Conservation (phyloP, 2,113 vertebrate genomes). For the Albula glossodonta region DNA sequence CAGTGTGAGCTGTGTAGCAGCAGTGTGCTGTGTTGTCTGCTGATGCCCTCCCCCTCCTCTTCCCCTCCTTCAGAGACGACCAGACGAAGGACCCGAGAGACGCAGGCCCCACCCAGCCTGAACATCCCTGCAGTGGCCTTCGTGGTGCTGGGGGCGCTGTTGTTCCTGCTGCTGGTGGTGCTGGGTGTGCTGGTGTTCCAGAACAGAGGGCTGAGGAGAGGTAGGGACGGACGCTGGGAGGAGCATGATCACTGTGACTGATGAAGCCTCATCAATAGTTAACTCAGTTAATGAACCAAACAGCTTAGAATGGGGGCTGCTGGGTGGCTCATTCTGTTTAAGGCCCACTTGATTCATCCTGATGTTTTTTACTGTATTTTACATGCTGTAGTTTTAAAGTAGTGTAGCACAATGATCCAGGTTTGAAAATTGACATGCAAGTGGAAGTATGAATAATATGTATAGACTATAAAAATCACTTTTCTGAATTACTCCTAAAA, state of each 20-base stretch:
- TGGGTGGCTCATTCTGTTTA: not conserved
- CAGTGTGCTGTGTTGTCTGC: not conserved
- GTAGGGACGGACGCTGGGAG: not conserved
- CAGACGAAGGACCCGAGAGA: not conserved
- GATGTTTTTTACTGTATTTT: too few relatives aligned
- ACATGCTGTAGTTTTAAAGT: too few relatives aligned
- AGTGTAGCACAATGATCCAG: too few relatives aligned
- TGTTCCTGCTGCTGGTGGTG: slow-evolving; percentile 4
- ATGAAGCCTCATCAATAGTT: not conserved
- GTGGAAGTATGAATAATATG: too few relatives aligned
- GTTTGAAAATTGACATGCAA: too few relatives aligned
- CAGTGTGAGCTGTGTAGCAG: not conserved
- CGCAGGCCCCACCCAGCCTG: too few relatives aligned
- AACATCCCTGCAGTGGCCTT: not conserved
- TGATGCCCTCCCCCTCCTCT: not conserved
- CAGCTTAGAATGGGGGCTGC: not conserved
- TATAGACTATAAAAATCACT: too few relatives aligned
- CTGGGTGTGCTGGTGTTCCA: not conserved
- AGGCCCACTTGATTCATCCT: too few relatives aligned
- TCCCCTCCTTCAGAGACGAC: not conserved
- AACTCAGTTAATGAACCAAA: not conserved
- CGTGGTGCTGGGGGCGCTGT: not conserved
- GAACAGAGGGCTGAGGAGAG: slow-evolving; percentile 16
- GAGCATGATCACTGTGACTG: not conserved
- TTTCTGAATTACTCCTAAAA: too few relatives aligned